Percentiles rank a stretch among this genome's conserved stretches.
phyloP scores from a whole-genome alignment of 1,140 invertebrate species.

The Mamestra configurata region DNA sequence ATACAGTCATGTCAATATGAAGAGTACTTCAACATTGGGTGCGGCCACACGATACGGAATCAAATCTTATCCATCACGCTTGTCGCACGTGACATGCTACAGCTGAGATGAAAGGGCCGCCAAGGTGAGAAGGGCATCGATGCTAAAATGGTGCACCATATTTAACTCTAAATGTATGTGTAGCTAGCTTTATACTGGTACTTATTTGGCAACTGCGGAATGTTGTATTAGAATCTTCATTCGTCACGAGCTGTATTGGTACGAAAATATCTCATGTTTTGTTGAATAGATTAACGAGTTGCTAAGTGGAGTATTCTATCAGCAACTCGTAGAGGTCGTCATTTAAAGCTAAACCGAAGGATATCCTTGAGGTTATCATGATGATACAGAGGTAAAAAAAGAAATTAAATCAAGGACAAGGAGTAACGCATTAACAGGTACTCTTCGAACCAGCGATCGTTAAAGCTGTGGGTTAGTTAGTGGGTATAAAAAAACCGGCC shows the following conservation, averaged over 20 bases:
- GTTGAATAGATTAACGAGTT: background rate
- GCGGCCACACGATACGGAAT: constrained; percentile 9
- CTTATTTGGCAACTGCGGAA: background rate
- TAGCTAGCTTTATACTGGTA: background rate
- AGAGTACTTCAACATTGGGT: background rate
- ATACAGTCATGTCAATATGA: background rate
- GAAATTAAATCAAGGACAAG: too few species aligned
- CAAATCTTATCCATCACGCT: background rate
- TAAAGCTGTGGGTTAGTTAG: too few species aligned
- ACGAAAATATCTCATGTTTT: background rate
- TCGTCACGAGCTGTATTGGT: background rate
- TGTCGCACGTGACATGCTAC: background rate
- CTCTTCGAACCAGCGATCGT: too few species aligned
- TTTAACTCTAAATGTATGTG: background rate
- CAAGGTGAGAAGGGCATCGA: constrained; percentile 14
- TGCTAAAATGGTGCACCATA: constrained; percentile 14
- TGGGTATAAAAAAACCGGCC: too few species aligned
- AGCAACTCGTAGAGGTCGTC: too few species aligned
- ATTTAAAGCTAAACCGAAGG: too few species aligned
- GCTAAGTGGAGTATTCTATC: too few species aligned
- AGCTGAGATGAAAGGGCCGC: constrained; percentile 21
- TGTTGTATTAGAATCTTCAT: background rate
- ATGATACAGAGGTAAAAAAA: too few species aligned
- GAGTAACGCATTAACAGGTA: too few species aligned
- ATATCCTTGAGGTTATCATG: too few species aligned